Evolutionary conservation across 2,113 vertebrate genomes (phyloP).

Genomic region (Lepisosteus oculatus): DNA sequence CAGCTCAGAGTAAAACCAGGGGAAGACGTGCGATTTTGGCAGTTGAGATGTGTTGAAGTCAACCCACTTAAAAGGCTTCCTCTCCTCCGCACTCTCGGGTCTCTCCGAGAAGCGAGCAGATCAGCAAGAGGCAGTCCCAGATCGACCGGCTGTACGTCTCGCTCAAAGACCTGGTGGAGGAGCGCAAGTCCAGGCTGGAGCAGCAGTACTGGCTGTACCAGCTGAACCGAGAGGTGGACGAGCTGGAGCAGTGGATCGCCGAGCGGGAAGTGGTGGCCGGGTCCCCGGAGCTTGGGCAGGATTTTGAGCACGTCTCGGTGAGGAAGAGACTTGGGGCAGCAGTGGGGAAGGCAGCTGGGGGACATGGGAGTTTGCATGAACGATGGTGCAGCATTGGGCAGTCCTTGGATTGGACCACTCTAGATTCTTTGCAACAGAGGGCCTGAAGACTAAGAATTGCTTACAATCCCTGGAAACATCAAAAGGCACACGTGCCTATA

Average conservation of each 20-base stretch:
- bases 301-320: constrained; percentile 90
- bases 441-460: too few relatives aligned
- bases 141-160: constrained; percentile 94
- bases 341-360: too few relatives aligned
- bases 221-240: constrained; percentile 89
- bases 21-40: too few relatives aligned
- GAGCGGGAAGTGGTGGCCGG: constrained; percentile 91
- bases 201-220: constrained; percentile 97
- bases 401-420: too few relatives aligned
- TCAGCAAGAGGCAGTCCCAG: constrained; percentile 92
- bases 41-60: too few relatives aligned
- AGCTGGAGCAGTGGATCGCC: constrained; percentile 94
- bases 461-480: not conserved
- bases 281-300: constrained; percentile 90
- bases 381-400: too few relatives aligned
- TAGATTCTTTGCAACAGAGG: too few relatives aligned
- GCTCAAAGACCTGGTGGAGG: constrained; percentile 92
- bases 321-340: constrained; percentile 34
- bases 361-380: too few relatives aligned
- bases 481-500: not conserved
- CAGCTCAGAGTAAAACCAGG: too few relatives aligned
- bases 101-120: constrained; percentile 72
- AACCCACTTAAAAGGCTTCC: too few relatives aligned
- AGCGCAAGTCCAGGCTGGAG: constrained; percentile 82
- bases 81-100: not conserved